Evolutionary conservation across 2,113 vertebrate genomes (phyloP), one percentile per base, ranked within the genome.

Genomic region (Ploceus nigricollis): DNA sequence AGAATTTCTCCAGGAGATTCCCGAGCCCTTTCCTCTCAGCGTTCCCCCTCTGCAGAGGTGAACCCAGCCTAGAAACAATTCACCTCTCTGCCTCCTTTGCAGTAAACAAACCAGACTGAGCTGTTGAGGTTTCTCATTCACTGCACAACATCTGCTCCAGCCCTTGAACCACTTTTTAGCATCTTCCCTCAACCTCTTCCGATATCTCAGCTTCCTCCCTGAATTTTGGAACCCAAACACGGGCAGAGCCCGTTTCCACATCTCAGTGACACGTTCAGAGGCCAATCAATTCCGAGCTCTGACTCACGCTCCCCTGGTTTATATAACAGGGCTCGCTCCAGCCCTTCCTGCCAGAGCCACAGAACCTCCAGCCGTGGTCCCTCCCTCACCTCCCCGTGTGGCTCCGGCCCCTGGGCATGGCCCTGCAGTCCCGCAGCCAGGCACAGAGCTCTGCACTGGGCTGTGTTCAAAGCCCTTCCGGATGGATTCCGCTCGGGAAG

Each of bases 21-120:
- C 37, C 8, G 5, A 95, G 90, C 44, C 64, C 39, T 66, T 80
- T 87, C 20, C n/a, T 53, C n/a, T 2, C 60, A 33, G 42, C 0
- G 0, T 19, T 89, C 24, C 14, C 58, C 47, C 79, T 68, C 76
- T 71, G 92, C 88, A 96, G 92, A 89, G 60, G 82, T 87, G 82
- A 63, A 18, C 45, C 82, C 79, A 83, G 70, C 40, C 92, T 90
- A 77, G 71, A 89, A 94, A 89, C 65, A 94, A 91, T 42, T 84
- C 90, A 68, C 82, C 82, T 94, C 90, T 35, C 60, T 45, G 56
- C 57, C 28, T 83, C 72, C 86, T 73, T 51, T 71, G 79, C 94
- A 95, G 82, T 53, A 94, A 97, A 92, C 69, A 92, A 92, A 45
- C 31, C 88, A 71, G 68, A 56, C 1, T 17, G 79, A 96, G 86